Conservation (phyloP, 1,140 invertebrate species). For the Caenorhabditis latens region DNA sequence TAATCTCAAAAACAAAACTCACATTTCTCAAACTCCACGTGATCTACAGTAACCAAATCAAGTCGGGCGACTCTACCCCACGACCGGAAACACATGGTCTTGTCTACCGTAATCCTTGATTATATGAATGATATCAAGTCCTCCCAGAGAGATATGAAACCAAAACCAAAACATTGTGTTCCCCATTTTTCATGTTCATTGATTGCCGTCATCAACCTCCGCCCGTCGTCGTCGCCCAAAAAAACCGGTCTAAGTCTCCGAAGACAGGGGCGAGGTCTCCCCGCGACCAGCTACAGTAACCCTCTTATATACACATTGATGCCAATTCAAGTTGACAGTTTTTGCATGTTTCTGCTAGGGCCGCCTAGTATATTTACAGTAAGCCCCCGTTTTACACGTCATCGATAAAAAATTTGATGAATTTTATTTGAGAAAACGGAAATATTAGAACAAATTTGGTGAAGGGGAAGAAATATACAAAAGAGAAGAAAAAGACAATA, state of each 20-base stretch:
- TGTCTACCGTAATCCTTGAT: too few relatives aligned
- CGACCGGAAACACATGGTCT: too few relatives aligned
- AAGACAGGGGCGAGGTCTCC: not conserved
- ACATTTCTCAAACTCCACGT: too few relatives aligned
- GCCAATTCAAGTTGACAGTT: conserved; percentile 16
- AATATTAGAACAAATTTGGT: not conserved
- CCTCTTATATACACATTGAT: not conserved
- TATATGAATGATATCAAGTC: not conserved
- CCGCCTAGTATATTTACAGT: not conserved
- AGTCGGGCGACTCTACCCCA: too few relatives aligned
- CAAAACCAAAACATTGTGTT: not conserved
- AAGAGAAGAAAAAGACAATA: too few relatives aligned
- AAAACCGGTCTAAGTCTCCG: not conserved
- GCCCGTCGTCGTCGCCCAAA: not conserved
- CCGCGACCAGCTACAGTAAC: not conserved
- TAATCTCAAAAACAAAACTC: too few relatives aligned
- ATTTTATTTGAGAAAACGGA: not conserved
- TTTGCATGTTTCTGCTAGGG: not conserved
- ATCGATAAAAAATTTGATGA: not conserved
- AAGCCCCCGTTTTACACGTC: not conserved
- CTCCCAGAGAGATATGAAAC: not conserved
- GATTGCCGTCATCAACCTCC: not conserved
- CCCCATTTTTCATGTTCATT: not conserved
- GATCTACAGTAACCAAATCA: too few relatives aligned
- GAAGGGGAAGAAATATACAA: not conserved